These are phyloP conservation scores for Micrasema minimum DNA, from an alignment of 1,140 invertebrate species.

Conservation along the genomic window DNA sequence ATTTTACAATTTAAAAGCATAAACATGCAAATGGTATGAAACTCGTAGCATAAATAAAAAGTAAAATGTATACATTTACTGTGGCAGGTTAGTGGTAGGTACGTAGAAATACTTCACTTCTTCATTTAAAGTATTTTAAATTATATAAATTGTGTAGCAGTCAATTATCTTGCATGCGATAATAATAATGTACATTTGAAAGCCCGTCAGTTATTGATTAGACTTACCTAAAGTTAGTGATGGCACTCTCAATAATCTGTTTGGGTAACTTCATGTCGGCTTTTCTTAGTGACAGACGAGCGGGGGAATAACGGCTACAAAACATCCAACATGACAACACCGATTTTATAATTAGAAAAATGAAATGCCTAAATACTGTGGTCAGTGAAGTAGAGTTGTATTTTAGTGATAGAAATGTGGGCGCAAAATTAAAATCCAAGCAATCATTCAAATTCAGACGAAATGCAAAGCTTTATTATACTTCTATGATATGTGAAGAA, in stretches of 20 bases:
- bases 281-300: conserved; percentile 80
- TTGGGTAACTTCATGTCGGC: conserved; percentile 76
- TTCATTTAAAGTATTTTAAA: too few relatives aligned
- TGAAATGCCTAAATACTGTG: neutral
- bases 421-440: conserved; percentile 15
- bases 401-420: neutral
- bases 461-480: too few relatives aligned
- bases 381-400: conserved; percentile 1
- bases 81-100: too few relatives aligned
- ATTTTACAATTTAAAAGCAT: too few relatives aligned
- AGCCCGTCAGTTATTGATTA: too few relatives aligned
- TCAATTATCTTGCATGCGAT: too few relatives aligned
- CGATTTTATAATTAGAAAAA: conserved; percentile 48
- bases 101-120: too few relatives aligned
- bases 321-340: conserved; percentile 64
- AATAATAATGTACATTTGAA: too few relatives aligned
- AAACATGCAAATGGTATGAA: too few relatives aligned
- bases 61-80: too few relatives aligned
- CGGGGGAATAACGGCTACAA: conserved; percentile 82
- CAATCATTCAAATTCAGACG: neutral
- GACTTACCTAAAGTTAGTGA: conserved; percentile 78
- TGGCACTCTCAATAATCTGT: conserved; percentile 77
- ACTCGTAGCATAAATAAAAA: too few relatives aligned
- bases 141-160: too few relatives aligned
- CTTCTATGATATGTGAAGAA: neutral